Evolutionary conservation across 1,140 invertebrate species (phyloP).

Genomic region (Bombus soroeensis): DNA sequence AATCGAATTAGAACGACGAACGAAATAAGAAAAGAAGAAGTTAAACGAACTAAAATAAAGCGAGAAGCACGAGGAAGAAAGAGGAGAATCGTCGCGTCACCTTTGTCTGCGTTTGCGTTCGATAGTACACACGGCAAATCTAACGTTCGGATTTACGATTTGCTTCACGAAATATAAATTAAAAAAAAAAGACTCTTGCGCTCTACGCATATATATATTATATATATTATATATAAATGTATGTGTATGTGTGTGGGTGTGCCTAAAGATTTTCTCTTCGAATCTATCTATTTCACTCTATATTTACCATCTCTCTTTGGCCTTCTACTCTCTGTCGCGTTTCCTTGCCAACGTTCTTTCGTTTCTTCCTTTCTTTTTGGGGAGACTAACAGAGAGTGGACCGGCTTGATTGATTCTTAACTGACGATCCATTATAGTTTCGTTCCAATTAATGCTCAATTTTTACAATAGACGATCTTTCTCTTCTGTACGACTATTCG

Average conservation of each 20-base stretch:
- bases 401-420: slow-evolving; percentile 24
- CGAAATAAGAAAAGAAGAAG: too few species aligned
- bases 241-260: slow-evolving; percentile 70
- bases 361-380: not conserved
- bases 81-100: slow-evolving; percentile 8
- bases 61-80: not conserved
- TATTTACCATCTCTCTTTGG: slow-evolving; percentile 58
- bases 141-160: slow-evolving; percentile 53
- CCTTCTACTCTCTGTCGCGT: slow-evolving; percentile 45
- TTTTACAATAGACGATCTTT: not conserved
- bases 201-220: slow-evolving; percentile 65
- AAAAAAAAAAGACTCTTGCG: slow-evolving; percentile 57
- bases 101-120: slow-evolving; percentile 34
- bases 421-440: not conserved
- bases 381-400: slow-evolving; percentile 27
- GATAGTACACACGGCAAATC: slow-evolving; percentile 42
- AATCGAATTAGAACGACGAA: slow-evolving; percentile 12
- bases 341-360: slow-evolving; percentile 37
- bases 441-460: not conserved
- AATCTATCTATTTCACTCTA: slow-evolving; percentile 65
- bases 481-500: not conserved
- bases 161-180: slow-evolving; percentile 61
- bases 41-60: too few species aligned
- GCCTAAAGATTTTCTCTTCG: slow-evolving; percentile 68
- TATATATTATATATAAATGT: slow-evolving; percentile 70